Base-by-base conservation (phyloP, 2,888 invertebrate genomes). In the Anticlea derivata region DNA sequence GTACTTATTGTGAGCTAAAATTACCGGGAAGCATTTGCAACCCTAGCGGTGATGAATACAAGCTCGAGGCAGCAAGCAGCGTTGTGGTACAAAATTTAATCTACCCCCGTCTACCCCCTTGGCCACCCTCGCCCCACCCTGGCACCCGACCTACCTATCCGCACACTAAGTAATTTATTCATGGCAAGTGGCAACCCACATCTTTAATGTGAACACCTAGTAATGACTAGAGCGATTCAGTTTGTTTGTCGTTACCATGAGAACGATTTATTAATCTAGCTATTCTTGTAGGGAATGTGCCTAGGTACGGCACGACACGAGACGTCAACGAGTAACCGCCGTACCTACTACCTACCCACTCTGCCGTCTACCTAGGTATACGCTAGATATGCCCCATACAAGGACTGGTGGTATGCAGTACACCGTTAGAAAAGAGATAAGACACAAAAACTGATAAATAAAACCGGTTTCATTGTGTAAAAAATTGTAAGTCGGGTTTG, bases 41-140 rank as follows among this genome's bases (percentile, higher is more conserved):
- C 75, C 77, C 79, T 82, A 79, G 78, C 78, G 63, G 70, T 84
- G 86, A 86, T 86, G 84, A 87, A 86, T 82, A 86, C 77, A 74
- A 75, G 79, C 79, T 77, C 65, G 78, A 78, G 78, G 78, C 81
- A 72, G 69, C 71, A 30, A 41, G 24, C 69, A 73, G 80, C 72
- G 72, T 76, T 77, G 78, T 71, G 76, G 80, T 78, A 81, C 83
- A 82, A 86, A 87, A 89, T 88, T 85, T 85, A 88, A 88, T 88
- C 87, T 87, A 77, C 84, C 86, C 82, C 85, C 69, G 86, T 86
- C 87, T 86, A 67, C 84, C 85, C 84, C 85, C 71, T 38, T 35
- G 17, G 1, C 55, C 65, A 31, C 65, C 73, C 62, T 61, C 66
- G 41, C 58, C 66, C 62, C 60, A 58, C 70, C 58, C 49, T 54